phyloP scores from a whole-genome alignment of 2,797 vertebrate genomes.

The Cossypha heuglini region DNA sequence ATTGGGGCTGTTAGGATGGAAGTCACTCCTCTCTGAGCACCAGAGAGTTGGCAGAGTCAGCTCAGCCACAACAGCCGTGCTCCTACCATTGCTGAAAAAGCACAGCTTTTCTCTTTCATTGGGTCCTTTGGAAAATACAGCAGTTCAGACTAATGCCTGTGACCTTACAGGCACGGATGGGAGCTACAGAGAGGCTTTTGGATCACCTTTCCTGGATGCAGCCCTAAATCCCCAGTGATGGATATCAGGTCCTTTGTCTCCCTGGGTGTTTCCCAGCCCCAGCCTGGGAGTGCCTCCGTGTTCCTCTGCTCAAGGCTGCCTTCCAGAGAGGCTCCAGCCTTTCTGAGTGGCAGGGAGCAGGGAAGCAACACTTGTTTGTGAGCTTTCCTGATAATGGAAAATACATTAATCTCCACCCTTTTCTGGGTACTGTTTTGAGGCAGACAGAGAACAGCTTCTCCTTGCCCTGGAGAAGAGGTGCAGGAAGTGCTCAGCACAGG shows the following conservation, averaged over 20 bases:
- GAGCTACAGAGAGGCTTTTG: background rate
- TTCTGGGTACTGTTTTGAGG: conserved; percentile 11
- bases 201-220: background rate
- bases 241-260: rapidly evolving
- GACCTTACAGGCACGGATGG: background rate
- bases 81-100: rapidly evolving
- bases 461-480: rapidly evolving
- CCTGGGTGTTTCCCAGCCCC: background rate
- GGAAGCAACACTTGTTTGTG: background rate
- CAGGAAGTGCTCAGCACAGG: rapidly evolving
- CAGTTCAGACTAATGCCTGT: background rate
- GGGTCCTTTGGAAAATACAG: background rate
- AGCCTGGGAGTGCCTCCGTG: rapidly evolving
- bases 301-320: background rate
- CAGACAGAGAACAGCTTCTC: background rate
- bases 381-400: background rate
- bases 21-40: background rate
- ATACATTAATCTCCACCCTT: background rate
- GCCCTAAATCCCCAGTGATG: background rate
- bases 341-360: background rate
- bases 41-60: no score
- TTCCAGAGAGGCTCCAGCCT: background rate
- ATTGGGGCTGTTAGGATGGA: background rate
- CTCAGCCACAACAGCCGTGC: rapidly evolving
- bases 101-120: background rate